Conservation (phyloP, 2,797 vertebrate species). For the Alfaro cultratus region DNA sequence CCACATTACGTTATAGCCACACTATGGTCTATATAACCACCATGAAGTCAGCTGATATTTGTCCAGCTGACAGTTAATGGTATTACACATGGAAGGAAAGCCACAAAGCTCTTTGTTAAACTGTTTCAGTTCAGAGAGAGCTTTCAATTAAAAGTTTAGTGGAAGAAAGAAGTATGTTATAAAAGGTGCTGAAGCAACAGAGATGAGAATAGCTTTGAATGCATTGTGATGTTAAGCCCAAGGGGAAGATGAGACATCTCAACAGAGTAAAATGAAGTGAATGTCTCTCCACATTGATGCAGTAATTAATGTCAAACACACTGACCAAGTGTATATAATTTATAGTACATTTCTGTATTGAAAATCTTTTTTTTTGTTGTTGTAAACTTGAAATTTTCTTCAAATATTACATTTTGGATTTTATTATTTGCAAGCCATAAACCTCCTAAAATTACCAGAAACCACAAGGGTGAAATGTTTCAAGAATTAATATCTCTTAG, state of each 20-base stretch:
- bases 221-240: neutral
- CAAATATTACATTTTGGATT: neutral
- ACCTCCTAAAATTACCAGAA: too few species aligned
- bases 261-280: neutral
- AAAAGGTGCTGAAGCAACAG: neutral
- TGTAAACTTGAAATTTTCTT: neutral
- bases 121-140: neutral
- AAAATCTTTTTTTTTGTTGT: neutral
- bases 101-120: neutral
- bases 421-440: neutral
- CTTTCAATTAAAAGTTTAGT: neutral
- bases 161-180: neutral
- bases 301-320: neutral
- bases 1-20: neutral
- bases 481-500: neutral
- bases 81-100: neutral
- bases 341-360: neutral
- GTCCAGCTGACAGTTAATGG: neutral
- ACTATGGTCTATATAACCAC: neutral
- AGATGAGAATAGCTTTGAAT: neutral
- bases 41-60: neutral
- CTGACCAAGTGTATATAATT: neutral
- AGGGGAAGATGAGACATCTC: neutral
- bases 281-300: neutral
- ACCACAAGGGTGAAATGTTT: neutral